Evolutionary conservation across 2,888 invertebrate species (phyloP).

Genomic region (Archaeoteleia sp.): DNA sequence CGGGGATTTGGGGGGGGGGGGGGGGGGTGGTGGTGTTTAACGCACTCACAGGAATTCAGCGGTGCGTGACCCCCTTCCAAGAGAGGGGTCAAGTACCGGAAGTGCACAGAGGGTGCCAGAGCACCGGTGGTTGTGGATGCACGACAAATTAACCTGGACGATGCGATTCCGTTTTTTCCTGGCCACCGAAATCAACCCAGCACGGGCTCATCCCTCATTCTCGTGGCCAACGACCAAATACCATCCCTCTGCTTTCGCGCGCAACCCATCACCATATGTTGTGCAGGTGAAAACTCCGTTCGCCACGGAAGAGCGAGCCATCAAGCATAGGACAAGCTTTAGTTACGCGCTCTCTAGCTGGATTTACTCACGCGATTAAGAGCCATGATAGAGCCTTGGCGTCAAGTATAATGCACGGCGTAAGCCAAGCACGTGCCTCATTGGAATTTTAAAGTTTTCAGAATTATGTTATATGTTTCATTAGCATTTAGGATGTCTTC

Average conservation of each 20-base stretch:
- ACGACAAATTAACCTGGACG: slow-evolving; percentile 66
- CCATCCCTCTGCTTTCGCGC: slow-evolving; percentile 56
- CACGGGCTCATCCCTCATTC: slow-evolving; percentile 48
- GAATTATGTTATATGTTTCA: neutral
- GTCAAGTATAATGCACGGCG: slow-evolving; percentile 38
- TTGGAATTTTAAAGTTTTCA: slow-evolving; percentile 14
- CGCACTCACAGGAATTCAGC: slow-evolving; percentile 56
- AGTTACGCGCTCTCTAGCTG: slow-evolving; percentile 40
- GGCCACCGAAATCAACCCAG: slow-evolving; percentile 53
- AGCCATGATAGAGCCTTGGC: slow-evolving; percentile 31
- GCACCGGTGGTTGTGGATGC: slow-evolving; percentile 61
- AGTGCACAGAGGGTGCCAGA: slow-evolving; percentile 58
- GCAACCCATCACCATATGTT: slow-evolving; percentile 66
- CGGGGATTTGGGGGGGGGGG: slow-evolving; percentile 59
- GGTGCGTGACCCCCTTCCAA: slow-evolving; percentile 64
- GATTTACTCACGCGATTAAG: slow-evolving; percentile 51
- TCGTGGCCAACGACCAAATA: slow-evolving; percentile 58
- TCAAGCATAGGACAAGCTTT: slow-evolving; percentile 33
- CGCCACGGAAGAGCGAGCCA: slow-evolving; percentile 46
- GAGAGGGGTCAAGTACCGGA: slow-evolving; percentile 70
- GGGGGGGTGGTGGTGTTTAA: too few species aligned
- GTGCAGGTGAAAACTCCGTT: slow-evolving; percentile 70
- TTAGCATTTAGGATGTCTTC: too few species aligned
- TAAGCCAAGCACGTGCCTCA: slow-evolving; percentile 47
- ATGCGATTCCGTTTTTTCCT: slow-evolving; percentile 56